Evolutionary conservation across 2,113 vertebrate genomes (phyloP), one percentile per base, ranked within the genome.

Genomic region (Cygnus buccinator): DNA sequence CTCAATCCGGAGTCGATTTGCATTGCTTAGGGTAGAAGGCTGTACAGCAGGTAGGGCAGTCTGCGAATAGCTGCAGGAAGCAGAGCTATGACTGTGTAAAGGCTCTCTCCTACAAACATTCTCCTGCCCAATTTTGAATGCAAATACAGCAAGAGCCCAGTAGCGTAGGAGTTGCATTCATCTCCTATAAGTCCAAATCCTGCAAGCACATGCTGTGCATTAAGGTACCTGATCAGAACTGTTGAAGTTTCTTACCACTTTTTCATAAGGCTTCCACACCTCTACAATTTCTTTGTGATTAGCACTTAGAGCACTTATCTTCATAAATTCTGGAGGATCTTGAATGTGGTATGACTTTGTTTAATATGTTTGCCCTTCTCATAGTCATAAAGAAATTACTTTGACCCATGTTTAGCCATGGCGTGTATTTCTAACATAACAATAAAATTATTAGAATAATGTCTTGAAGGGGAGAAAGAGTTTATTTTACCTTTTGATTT

Each of bases 181-280:
- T 84, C 12, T 63, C 19, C 37, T 92, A 35, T 87, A 92, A 88
- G 9, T 8, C 23, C 54, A 5, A 74, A 2, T 57, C 39, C 44
- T 76, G 26, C 4, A 44, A 58, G 7, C 8, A 19, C 10, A 14
- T n/a, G 18, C 13, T n/a, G 72, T 31, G 2, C 50, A 72, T 62
- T 79, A n/a, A 50, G 78, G n/a, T n/a, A 46, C 41, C 31, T n/a
- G 21, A 33, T 89, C 3, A 55, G 39, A 87, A 37, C 37, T 87
- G 19, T 9, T 70, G 50, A 89, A 44, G 41, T 71, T 91, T 37
- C 48, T 44, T 86, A 2, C 2, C 3, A 1, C 11, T 46, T 71
- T 62, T 67, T 25, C 0, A 0, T n/a, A 46, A 59, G 31, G 16
- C 2, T 37, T 90, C 10, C 0, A 0, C 3, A 2, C 4, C 48